Percentiles rank a stretch among this genome's conserved stretches.
These are phyloP conservation scores for Stomorhina lunata DNA, from an alignment of 2,888 invertebrate genomes.

Conservation along the genomic window DNA sequence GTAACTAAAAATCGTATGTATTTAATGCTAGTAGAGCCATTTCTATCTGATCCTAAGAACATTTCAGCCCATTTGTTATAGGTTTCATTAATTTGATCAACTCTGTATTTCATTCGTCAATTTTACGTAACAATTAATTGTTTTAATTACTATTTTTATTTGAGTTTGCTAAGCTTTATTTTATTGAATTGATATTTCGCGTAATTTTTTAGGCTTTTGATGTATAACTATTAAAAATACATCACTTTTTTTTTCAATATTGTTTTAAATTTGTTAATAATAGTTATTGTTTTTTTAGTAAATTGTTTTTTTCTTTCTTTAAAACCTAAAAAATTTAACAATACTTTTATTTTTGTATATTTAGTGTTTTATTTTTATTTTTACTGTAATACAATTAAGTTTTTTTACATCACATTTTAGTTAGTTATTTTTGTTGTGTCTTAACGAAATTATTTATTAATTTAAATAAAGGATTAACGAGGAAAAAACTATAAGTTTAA, in stretches of 20 bases:
- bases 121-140: conserved; percentile 5
- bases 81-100: too few species aligned
- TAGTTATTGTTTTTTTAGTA: neutral
- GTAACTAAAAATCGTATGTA: too few species aligned
- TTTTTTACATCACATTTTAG: conserved; percentile 17
- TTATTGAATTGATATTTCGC: neutral
- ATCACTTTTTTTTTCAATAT: conserved; percentile 19
- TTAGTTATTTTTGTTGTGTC: neutral
- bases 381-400: conserved; percentile 9
- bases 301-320: neutral
- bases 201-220: conserved; percentile 17
- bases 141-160: neutral
- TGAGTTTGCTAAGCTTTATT: conserved; percentile 6
- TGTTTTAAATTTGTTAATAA: neutral
- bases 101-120: neutral
- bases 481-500: too few species aligned
- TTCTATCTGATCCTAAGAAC: too few species aligned
- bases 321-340: neutral
- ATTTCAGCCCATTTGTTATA: too few species aligned
- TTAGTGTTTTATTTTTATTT: neutral
- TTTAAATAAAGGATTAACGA: too few species aligned
- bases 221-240: conserved; percentile 20
- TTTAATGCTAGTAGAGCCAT: too few species aligned
- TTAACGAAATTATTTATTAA: neutral
- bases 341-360: neutral